phyloP scores from a whole-genome alignment of 2,888 invertebrate species.

The Plebejus argus region DNA sequence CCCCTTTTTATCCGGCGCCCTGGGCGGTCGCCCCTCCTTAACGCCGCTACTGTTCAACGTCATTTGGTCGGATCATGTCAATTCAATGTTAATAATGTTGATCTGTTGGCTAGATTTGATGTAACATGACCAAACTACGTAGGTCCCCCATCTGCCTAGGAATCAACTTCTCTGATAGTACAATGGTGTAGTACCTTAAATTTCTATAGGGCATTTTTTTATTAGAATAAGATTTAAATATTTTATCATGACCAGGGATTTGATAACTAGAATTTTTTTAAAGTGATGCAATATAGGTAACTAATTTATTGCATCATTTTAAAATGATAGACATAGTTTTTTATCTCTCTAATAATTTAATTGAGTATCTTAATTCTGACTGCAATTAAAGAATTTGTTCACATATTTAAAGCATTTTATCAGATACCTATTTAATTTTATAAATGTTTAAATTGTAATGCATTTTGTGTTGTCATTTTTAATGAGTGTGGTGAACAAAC shows the following conservation, averaged over 20 bases:
- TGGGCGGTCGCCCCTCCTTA: no score
- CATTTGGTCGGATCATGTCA: no score
- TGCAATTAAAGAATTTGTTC: no score
- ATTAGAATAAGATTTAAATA: background rate
- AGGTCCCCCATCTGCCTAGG: no score
- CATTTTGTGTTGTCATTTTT: background rate
- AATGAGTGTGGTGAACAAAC: background rate
- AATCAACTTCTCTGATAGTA: no score
- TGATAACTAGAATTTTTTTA: background rate
- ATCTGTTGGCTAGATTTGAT: no score
- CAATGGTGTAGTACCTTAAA: background rate
- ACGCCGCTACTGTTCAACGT: no score
- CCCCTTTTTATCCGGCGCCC: no score
- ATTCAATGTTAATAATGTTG: no score
- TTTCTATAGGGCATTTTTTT: background rate
- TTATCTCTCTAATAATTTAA: background rate
- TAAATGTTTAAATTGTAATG: background rate
- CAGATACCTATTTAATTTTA: background rate
- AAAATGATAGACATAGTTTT: background rate
- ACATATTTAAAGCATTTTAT: no score
- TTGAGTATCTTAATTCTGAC: background rate
- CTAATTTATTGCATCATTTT: background rate
- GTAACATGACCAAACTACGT: no score
- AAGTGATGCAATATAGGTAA: background rate
- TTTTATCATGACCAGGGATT: background rate